phyloP scores from a whole-genome alignment of 2,797 vertebrate genomes.

The Onychomys leucogaster region DNA sequence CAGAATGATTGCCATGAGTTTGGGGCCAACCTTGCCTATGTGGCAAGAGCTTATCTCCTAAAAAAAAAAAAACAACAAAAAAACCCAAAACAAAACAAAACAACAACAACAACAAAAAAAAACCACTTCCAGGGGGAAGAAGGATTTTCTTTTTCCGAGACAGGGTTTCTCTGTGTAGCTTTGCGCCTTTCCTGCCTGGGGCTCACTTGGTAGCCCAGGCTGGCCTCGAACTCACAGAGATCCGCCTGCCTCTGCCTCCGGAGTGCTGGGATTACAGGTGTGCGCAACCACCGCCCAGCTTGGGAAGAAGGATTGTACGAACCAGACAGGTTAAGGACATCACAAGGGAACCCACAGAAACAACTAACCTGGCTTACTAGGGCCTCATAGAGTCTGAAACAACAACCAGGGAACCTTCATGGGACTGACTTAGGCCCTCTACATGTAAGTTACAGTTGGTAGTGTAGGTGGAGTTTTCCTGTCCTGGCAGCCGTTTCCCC shows the following conservation, averaged over 20 bases:
- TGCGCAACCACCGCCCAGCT: too few relatives aligned
- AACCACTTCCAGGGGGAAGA: not conserved
- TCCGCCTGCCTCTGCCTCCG: too few relatives aligned
- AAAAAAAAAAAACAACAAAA: constrained; percentile 6
- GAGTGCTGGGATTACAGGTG: too few relatives aligned
- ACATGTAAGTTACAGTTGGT: not conserved
- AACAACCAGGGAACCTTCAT: not conserved
- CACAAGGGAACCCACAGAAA: not conserved
- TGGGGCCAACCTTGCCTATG: not conserved
- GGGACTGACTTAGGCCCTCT: not conserved
- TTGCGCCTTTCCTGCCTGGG: too few relatives aligned
- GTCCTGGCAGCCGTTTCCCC: not conserved
- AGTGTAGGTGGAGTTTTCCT: not conserved
- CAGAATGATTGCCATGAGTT: not conserved
- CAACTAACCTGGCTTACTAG: not conserved
- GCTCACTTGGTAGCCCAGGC: too few relatives aligned
- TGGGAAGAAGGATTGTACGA: not conserved
- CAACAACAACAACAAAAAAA: too few relatives aligned
- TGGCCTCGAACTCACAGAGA: too few relatives aligned
- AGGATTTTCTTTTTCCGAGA: too few relatives aligned
- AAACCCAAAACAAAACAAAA: too few relatives aligned
- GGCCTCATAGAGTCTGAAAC: not conserved
- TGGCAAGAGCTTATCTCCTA: not conserved
- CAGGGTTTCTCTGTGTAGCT: too few relatives aligned
- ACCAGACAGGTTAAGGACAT: not conserved